Evolutionary conservation across 23 tunicate species (phyloP).

Genomic region (Trididemnum clinides): DNA sequence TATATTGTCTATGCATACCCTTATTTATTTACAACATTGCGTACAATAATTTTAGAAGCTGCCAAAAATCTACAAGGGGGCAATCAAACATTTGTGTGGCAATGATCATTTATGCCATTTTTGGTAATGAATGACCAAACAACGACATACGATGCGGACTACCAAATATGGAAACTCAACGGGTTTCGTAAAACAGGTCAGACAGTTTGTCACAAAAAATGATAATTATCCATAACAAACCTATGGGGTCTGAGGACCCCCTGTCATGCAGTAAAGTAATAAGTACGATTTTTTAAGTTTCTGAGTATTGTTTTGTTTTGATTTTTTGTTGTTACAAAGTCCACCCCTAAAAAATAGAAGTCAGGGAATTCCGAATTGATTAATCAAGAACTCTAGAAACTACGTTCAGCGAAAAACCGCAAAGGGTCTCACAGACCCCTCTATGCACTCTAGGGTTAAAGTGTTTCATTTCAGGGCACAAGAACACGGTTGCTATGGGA

Average conservation of each 20-base stretch:
- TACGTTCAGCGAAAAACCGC: not conserved
- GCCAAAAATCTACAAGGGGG: too few species aligned
- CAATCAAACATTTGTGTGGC: not conserved
- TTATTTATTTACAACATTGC: not conserved
- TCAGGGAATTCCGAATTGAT: not conserved
- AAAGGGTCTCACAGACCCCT: not conserved
- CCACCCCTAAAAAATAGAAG: not conserved
- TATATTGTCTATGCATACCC: not conserved
- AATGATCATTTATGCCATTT: not conserved
- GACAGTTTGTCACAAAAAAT: not conserved
- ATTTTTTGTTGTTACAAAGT: not conserved
- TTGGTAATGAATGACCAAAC: not conserved
- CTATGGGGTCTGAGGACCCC: not conserved
- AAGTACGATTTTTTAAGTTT: not conserved
- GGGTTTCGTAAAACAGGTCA: not conserved
- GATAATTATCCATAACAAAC: too few species aligned
- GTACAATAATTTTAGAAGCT: not conserved
- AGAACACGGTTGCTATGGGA: too few species aligned
- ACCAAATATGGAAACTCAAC: not conserved
- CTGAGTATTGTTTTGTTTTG: not conserved
- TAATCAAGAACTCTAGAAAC: not conserved
- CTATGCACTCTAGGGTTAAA: too few species aligned
- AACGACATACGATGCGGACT: not conserved
- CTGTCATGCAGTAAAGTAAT: not conserved
- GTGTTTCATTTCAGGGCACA: too few species aligned